Percentiles rank a stretch among this genome's conserved stretches.
Evolutionary conservation across 2,888 invertebrate species (phyloP).

Genomic region (Omphaloscelis lunosa): DNA sequence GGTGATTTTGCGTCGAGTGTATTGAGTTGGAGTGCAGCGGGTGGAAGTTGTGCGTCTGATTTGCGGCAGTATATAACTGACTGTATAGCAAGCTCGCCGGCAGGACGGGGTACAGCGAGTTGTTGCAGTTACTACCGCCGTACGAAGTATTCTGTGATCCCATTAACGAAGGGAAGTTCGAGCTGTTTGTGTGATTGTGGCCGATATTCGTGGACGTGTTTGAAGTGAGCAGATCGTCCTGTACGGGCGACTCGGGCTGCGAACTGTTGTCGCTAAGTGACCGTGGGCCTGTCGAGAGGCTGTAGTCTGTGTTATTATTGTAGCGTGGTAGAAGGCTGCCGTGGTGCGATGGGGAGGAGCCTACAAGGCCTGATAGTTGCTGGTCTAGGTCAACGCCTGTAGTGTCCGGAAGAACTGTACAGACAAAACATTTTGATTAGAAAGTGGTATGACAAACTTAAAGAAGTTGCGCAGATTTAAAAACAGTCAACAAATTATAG

Average conservation of each 20-base stretch:
- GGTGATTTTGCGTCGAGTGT: slow-evolving; percentile 91
- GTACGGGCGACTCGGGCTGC: slow-evolving; percentile 95
- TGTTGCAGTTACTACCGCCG: slow-evolving; percentile 92
- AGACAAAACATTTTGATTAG: slow-evolving; percentile 31
- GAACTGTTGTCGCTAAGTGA: slow-evolving; percentile 96
- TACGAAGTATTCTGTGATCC: slow-evolving; percentile 92
- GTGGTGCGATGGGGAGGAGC: slow-evolving; percentile 90
- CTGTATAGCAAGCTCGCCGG: slow-evolving; percentile 96
- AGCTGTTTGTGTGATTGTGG: slow-evolving; percentile 91
- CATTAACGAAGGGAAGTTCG: slow-evolving; percentile 92
- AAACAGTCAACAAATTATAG: background rate
- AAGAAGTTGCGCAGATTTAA: background rate
- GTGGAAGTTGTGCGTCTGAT: slow-evolving; percentile 94
- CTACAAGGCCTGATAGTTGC: slow-evolving; percentile 92
- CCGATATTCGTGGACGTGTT: slow-evolving; percentile 91
- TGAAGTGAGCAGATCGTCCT: slow-evolving; percentile 93
- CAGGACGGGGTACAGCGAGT: slow-evolving; percentile 94
- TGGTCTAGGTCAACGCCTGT: slow-evolving; percentile 94
- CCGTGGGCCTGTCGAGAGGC: slow-evolving; percentile 92
- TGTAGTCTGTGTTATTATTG: slow-evolving; percentile 92
- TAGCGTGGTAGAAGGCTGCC: slow-evolving; percentile 93
- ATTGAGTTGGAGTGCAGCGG: slow-evolving; percentile 92
- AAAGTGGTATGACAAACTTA: background rate
- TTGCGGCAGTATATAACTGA: slow-evolving; percentile 95
- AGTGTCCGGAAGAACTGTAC: slow-evolving; percentile 94